A percentile compares a stretch with the other conserved stretches of the same genome.
Conservation (phyloP, 2,797 vertebrate species). For the Sciurus vulgaris region DNA sequence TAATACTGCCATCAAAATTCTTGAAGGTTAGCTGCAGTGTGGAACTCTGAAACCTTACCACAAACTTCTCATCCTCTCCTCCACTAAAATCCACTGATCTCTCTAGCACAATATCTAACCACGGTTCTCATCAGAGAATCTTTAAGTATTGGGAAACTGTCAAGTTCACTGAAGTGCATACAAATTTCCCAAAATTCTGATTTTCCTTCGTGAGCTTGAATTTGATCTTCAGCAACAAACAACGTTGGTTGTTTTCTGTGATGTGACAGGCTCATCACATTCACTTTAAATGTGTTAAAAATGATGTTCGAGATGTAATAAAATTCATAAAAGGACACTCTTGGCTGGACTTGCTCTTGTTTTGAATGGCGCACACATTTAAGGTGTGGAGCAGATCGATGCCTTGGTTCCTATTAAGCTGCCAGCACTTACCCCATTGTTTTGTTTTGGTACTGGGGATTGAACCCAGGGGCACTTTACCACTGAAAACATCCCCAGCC, state of each 20-base stretch:
- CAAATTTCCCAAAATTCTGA: slow-evolving; percentile 11
- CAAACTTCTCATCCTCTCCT: background rate
- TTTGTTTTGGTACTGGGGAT: too few relatives aligned
- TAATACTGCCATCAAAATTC: background rate
- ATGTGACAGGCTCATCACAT: background rate
- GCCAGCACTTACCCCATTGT: background rate
- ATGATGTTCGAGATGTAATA: background rate
- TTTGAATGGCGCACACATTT: background rate
- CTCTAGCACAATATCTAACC: background rate
- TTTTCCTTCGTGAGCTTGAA: slow-evolving; percentile 38
- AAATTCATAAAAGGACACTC: background rate
- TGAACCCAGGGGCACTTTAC: too few relatives aligned
- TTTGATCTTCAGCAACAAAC: slow-evolving; percentile 16
- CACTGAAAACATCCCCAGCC: too few relatives aligned
- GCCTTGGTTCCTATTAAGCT: background rate
- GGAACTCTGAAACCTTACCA: background rate
- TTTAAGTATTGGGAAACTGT: background rate
- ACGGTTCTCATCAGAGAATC: background rate
- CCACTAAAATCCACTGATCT: background rate
- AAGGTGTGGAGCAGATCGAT: too few relatives aligned
- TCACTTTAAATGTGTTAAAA: background rate
- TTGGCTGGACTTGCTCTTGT: background rate
- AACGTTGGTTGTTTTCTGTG: background rate
- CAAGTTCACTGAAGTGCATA: background rate
- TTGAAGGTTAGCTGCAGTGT: background rate